Base-by-base conservation (phyloP, 2,113 vertebrate genomes). In the Condylura cristata region DNA sequence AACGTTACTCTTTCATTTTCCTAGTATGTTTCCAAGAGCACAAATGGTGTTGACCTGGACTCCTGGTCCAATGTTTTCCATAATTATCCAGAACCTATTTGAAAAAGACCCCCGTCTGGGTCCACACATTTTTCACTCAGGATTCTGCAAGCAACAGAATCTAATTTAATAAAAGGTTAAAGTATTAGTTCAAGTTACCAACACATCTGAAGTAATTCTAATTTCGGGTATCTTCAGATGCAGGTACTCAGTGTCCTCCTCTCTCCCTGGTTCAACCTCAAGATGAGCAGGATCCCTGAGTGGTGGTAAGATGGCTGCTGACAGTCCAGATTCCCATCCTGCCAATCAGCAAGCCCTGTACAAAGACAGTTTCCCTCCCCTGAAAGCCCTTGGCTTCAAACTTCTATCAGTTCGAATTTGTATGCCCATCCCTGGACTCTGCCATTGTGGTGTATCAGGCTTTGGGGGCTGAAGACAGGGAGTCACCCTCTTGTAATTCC, bases 1-100 rank as follows among this genome's bases (percentile, higher is more conserved):
- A 80, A 22, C 53, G 41, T 92, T 87, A 51, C n/a, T 71, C 41
- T 78, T 68, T 46, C 68, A 75, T 84, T 83, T 95, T 70, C 41
- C 63, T 75, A 51, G 46, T 34, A 2, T 51, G 39, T 71, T 84
- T 89, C 32, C 32, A 51, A 34, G 37, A 63, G 2, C 18, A 3
- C 5, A 51, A 70, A 20, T 51, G 28, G 22, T 61, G 4, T n/a
- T 84, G 61, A 46, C 28, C 22, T 72, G 26, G 60, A 46, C 39
- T 24, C 44, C 13, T 8, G 41, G 46, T 72, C 56, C 39, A 16
- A 51, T 94, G 39, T 92, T 87, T 93, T 71, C 76, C 24, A 2
- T 79, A 80, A 34, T 84, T 60, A 76, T 26, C 51, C 66, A 65
- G 51, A 96, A 85, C 28, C 44, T n/a, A 16, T 0, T 9, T 56